Evolutionary conservation across 2,113 vertebrate genomes (phyloP).

Genomic region (Corydoras maculifer): DNA sequence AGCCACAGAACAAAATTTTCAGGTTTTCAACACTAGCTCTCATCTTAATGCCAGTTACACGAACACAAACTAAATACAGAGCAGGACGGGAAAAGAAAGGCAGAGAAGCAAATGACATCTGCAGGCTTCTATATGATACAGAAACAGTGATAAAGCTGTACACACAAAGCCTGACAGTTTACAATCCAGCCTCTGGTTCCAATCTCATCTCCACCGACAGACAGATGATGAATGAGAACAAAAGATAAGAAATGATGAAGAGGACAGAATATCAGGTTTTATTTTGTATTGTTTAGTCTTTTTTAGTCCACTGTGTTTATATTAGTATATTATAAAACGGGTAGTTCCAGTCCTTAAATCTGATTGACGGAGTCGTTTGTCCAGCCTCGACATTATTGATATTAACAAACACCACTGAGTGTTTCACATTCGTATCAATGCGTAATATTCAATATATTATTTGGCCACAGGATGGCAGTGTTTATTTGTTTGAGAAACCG

Average conservation of each 20-base stretch:
- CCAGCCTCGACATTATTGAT: no score
- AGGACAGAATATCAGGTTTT: neutral
- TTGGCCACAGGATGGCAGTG: no score
- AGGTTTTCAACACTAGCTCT: neutral
- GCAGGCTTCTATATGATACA: constrained; percentile 11
- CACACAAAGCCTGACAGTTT: neutral
- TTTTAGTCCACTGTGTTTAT: no score
- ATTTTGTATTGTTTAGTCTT: neutral
- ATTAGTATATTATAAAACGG: no score
- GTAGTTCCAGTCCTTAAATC: no score
- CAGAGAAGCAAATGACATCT: constrained; percentile 24
- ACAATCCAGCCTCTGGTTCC: neutral
- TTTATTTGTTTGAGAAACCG: no score
- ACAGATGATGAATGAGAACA: neutral
- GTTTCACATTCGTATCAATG: no score
- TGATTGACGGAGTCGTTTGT: no score
- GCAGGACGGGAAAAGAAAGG: constrained; percentile 18
- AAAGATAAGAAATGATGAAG: neutral
- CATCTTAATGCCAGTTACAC: constrained; percentile 20
- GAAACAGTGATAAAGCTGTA: constrained; percentile 2
- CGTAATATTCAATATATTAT: no score
- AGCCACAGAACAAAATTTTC: neutral
- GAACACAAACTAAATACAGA: constrained; percentile 42
- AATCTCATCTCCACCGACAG: neutral
- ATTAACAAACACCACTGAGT: no score